Conservation (phyloP, 2,797 vertebrate species). For the Brotula barbata region DNA sequence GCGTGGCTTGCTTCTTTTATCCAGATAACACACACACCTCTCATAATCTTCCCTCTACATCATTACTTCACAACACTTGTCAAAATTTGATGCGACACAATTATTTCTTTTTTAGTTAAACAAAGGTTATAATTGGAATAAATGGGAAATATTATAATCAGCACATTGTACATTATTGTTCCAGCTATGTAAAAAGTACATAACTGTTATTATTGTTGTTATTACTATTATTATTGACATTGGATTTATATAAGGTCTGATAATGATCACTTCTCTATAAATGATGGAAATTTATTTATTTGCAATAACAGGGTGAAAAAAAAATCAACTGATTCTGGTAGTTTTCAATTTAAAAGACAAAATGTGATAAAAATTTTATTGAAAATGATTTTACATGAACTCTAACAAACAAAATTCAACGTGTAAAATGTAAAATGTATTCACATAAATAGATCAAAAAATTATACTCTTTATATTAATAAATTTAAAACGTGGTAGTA, state of each 20-base stretch:
- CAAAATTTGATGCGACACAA: constrained; percentile 49
- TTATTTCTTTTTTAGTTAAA: too few relatives aligned
- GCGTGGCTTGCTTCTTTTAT: constrained; percentile 7
- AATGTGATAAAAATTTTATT: neutral
- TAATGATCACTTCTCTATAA: neutral
- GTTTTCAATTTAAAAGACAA: neutral
- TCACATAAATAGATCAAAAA: neutral
- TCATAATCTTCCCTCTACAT: constrained; percentile 47
- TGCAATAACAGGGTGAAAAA: neutral
- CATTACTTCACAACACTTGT: constrained; percentile 32
- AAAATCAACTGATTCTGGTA: neutral
- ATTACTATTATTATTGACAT: neutral
- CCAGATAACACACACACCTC: neutral
- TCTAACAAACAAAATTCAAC: too few relatives aligned
- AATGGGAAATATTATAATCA: too few relatives aligned
- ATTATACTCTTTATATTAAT: neutral
- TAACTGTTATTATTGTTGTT: neutral
- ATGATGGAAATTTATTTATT: neutral
- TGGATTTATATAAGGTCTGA: neutral
- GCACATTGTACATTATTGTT: too few relatives aligned
- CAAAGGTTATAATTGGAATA: too few relatives aligned
- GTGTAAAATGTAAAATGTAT: too few relatives aligned
- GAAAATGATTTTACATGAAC: too few relatives aligned
- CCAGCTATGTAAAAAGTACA: neutral
- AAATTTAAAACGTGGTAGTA: neutral